Base-by-base conservation (phyloP, 2,888 invertebrate genomes). In the Dichetophora obliterata region DNA sequence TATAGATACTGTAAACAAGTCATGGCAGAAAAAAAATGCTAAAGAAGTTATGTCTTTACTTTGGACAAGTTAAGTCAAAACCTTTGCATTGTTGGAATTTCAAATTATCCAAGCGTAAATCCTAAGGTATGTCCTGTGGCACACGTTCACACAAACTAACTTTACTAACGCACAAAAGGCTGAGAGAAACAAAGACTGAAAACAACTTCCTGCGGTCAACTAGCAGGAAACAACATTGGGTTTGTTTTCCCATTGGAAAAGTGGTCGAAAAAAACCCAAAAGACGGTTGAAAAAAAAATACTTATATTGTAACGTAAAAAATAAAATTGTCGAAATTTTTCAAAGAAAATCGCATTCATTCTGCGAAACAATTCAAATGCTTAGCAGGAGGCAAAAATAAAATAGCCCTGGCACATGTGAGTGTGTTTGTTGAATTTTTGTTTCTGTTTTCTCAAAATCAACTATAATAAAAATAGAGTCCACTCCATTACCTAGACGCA, bases 401-500 rank as follows among this genome's bases (percentile, higher is more conserved):
- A 68, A 27, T 24, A 11, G 43, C 43, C 14, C 1, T 14, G 1
- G 4, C 14, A 11, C 3, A 5, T 76, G 52, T 57, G 68, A 43
- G 14, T 43, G 3, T 43, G 43, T 43, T 5, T 37, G 37, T 8
- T 37, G 5, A 9, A 8, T 4, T 37, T 43, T 22, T 72, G 73
- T 69, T 78, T 73, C 22, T 61, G 77, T n/a, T 80, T 50, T 79
- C 75, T 75, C 73, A 70, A 78, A 75, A 79, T 78, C 80, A 77
- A 77, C 81, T 82, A 81, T 81, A 79, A 82, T 81, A 81, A 86
- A 87, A 87, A 86, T 86, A 85, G 82, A 85, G 82, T 86, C 84
- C 86, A 87, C 84, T 86, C 87, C 85, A 86, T 86, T 86, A 86
- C 86, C 83, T 83, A 78, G 80, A 80, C 75, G 77, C 71, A 75